Evolutionary conservation across 1,140 invertebrate species (phyloP), one percentile per base, ranked within the genome.

Genomic region (Cephus cinctus): DNA sequence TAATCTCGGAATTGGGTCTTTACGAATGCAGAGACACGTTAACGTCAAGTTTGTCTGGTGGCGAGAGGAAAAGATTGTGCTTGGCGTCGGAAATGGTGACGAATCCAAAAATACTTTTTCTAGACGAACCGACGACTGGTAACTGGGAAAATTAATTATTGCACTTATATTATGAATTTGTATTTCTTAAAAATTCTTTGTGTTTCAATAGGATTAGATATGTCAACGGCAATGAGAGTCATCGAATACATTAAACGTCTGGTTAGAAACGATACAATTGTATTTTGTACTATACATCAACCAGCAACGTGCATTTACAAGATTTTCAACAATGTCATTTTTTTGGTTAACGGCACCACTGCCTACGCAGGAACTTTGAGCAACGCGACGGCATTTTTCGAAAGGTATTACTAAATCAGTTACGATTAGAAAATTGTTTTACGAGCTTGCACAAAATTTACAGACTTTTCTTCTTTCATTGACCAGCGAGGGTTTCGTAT

Each of bases 211-310:
- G 88, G 88, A 4, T 66, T 91, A 50, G 89, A 90, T 60, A 87
- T 84, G 43, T 85, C 71, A 46, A 83, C 81, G 57, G 86, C 80
- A 56, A 82, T 79, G 78, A 86, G 81, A 43, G 78, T 85, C 6
- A 76, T 88, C 6, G 81, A 76, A 19, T 76, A 83, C 6, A 64
- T 88, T 5, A 84, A 84, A 62, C 72, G 73, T 3, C 73, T 92
- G 11, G 86, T 88, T 2, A 67, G 75, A 16, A 82, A 81, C 19
- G 88, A 88, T 0, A 73, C 87, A 11, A 88, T 87, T 1, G 83
- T 94, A 19, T 83, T 91, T 5, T 92, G 90, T 63, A 89, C 90
- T n/a, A 87, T 94, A 47, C 91, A 94, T 72, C 91, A 94, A 56
- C 91, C 91, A 1, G 89, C 87, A 34, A 90, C 89, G 5, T 81